Conservation (phyloP, 2,888 invertebrate genomes). For the Agonopterix arenella region DNA sequence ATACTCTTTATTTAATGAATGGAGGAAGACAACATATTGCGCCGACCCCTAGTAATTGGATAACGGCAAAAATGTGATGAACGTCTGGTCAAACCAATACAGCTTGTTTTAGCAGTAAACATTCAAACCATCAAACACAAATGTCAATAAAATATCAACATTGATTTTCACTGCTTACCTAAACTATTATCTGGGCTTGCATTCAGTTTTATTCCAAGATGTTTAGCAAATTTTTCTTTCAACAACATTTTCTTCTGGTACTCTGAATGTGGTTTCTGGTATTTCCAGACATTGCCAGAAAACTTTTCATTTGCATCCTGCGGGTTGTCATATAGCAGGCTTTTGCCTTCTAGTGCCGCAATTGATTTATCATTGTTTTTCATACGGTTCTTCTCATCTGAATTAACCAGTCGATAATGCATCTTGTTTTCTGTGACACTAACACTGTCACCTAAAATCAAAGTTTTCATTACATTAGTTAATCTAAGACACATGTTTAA, state of each 20-base stretch:
- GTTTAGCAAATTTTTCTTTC: conserved; percentile 53
- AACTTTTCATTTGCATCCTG: conserved; percentile 31
- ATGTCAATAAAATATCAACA: no score
- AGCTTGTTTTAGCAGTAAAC: no score
- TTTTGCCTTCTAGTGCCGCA: conserved; percentile 59
- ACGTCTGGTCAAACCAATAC: no score
- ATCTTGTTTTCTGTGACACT: conserved; percentile 37
- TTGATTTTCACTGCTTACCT: conserved; percentile 23
- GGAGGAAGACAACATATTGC: no score
- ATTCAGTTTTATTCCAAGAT: conserved; percentile 36
- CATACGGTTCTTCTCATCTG: conserved; percentile 49
- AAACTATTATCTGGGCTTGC: conserved; percentile 39
- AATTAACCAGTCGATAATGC: conserved; percentile 44
- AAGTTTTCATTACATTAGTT: not conserved
- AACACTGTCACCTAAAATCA: conserved; percentile 44
- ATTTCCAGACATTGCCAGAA: conserved; percentile 51
- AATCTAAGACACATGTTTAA: not conserved
- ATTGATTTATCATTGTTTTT: conserved; percentile 67
- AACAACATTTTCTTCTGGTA: conserved; percentile 43
- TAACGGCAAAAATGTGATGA: no score
- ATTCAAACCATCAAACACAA: no score
- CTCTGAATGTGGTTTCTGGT: conserved; percentile 36
- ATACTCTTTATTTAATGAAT: no score
- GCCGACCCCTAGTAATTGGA: no score
- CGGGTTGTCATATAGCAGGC: conserved; percentile 47